Base-by-base conservation (phyloP, 1,140 invertebrate species). In the Nautilus pompilius region DNA sequence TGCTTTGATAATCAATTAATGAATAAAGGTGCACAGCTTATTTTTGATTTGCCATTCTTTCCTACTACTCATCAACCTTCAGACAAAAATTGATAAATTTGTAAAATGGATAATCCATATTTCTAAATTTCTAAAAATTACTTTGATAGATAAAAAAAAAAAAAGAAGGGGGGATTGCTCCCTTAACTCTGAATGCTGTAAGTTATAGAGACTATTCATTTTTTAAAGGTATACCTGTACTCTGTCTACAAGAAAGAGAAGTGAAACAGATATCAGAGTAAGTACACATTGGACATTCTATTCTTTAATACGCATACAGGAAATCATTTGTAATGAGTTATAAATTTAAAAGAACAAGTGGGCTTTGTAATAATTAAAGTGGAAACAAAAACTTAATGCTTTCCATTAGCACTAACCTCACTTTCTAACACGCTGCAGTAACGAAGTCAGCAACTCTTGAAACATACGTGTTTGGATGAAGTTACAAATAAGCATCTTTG, bases 201-300 rank as follows among this genome's bases (percentile, higher is more conserved):
- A 15, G 13, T 41, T 15, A 41, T 41, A 13, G 24, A 17, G 49
- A 17, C 24, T 57, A 33, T 60, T 20, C 26, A 20, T 60, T 29
- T 60, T 49, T 26, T 24, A 17, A 53, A 60, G 59, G n/a, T 60
- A 28, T 17, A 53, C 48, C 13, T 60, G 59, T 34, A 49, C 28
- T 4, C n/a, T 60, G 28, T 46, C 46, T 28, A 49, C 24, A 22
- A 60, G 20, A 60, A 45, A 29, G 17, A 49, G 36, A 60, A 22
- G 24, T 49, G 17, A 46, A 32, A 46, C 49, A 22, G 59, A 60
- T 48, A 30, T 60, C n/a, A 22, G 34, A 32, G 55, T 57, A 57
- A 33, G 24, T 4, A 53, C 17, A 53, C 17, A 20, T 53, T 53
- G 0, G 26, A 2, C 5, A 53, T 8, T 22, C 24, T 53, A 3